Evolutionary conservation across 1,140 invertebrate genomes (phyloP).

Genomic region (Drosophila watanabei): DNA sequence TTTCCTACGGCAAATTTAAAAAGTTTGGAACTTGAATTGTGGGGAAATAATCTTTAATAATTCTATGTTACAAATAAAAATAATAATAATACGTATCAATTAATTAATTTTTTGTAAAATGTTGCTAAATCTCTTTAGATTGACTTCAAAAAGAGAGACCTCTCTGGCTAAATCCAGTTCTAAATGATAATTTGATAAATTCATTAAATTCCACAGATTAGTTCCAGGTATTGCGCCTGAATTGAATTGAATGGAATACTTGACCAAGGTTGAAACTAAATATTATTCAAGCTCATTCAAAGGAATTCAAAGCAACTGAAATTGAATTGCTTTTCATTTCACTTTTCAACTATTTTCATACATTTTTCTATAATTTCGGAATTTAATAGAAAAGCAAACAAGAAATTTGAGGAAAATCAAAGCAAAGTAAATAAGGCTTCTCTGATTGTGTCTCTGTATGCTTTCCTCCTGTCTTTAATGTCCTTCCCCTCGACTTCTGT

Average conservation of each 20-base stretch:
- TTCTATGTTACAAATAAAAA: too few species aligned
- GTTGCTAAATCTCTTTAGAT: slow-evolving; percentile 14
- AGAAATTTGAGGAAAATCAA: neutral
- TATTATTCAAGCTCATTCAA: neutral
- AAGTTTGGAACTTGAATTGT: neutral
- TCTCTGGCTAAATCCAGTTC: neutral
- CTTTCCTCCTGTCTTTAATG: slow-evolving; percentile 1
- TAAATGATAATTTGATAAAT: slow-evolving; percentile 18
- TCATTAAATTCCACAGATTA: slow-evolving; percentile 8
- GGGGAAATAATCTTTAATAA: too few species aligned
- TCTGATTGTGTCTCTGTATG: neutral
- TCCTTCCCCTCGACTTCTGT: slow-evolving; percentile 25
- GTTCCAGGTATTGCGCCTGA: slow-evolving; percentile 6
- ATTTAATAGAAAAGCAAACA: neutral
- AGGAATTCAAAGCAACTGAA: neutral
- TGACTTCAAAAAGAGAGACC: slow-evolving; percentile 3
- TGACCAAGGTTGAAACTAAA: neutral
- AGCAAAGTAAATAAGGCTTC: slow-evolving; percentile 25
- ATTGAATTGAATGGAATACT: neutral
- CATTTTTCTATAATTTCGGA: too few species aligned
- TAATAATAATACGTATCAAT: neutral
- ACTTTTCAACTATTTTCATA: neutral
- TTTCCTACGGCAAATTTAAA: too few species aligned
- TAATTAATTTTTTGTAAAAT: slow-evolving; percentile 17
- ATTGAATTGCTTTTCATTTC: neutral